Percentiles rank a stretch among this genome's conserved stretches.
Evolutionary conservation across 2,888 invertebrate species (phyloP).

Genomic region (Epinotia brunnichana): DNA sequence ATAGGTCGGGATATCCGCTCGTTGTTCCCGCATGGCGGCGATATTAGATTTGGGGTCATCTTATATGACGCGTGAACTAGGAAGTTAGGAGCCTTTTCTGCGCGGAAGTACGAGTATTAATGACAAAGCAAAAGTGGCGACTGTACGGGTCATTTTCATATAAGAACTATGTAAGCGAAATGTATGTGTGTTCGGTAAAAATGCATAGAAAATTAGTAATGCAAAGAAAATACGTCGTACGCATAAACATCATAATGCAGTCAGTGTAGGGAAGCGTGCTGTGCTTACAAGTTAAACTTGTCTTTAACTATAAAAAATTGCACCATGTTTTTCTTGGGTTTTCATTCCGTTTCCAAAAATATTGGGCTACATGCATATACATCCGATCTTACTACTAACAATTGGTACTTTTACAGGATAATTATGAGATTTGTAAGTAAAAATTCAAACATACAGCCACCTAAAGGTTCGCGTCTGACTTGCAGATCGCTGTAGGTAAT

Average conservation of each 20-base stretch:
- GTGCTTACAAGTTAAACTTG: no score
- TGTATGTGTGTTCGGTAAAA: no score
- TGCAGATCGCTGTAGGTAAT: conserved; percentile 17
- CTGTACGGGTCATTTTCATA: not conserved
- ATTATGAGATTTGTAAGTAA: not conserved
- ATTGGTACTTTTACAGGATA: not conserved
- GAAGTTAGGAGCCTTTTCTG: conserved; percentile 7
- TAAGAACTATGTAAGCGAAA: not conserved
- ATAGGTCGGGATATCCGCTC: conserved; percentile 8
- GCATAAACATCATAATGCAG: no score
- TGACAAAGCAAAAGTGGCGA: not conserved
- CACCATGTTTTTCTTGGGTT: no score
- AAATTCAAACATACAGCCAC: not conserved
- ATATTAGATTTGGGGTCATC: conserved; percentile 32
- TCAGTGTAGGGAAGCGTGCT: no score
- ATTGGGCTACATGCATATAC: no score
- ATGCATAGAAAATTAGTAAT: no score
- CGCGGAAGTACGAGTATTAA: conserved; percentile 13
- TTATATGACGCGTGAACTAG: conserved; percentile 7
- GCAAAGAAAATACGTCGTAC: no score
- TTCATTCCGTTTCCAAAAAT: no score
- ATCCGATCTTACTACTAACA: not conserved
- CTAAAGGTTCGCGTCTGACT: conserved; percentile 5
- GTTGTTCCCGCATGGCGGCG: conserved; percentile 14
- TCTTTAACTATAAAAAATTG: no score